Conservation (phyloP, 2,113 vertebrate species). For the Sinosuthora webbiana region DNA sequence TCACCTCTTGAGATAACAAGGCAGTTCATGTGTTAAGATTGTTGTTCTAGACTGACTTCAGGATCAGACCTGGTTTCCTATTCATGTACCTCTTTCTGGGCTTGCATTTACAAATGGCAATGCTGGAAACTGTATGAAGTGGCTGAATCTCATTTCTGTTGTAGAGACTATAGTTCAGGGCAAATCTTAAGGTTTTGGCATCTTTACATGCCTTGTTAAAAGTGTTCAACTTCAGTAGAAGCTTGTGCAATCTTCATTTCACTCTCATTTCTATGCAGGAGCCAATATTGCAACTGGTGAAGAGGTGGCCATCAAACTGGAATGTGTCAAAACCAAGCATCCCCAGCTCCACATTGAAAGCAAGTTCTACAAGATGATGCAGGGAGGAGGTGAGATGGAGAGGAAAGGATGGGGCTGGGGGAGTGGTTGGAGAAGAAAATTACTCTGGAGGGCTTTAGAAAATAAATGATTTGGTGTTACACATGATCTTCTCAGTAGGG, state of each 20-base stretch:
- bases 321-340: conserved; percentile 98
- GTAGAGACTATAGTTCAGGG: neutral
- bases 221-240: neutral
- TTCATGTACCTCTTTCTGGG: neutral
- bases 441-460: neutral
- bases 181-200: neutral
- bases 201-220: neutral
- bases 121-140: neutral
- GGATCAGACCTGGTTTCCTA: neutral
- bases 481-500: neutral
- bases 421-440: neutral
- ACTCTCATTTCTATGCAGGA: conserved; percentile 73
- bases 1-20: neutral
- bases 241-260: neutral
- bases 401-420: neutral
- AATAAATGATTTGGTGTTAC: neutral
- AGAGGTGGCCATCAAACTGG: conserved; percentile 96
- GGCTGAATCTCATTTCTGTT: neutral
- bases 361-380: conserved; percentile 99
- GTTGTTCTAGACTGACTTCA: neutral
- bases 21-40: neutral
- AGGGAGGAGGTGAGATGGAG: conserved; percentile 88
- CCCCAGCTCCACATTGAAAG: conserved; percentile 97
- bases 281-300: conserved; percentile 96
- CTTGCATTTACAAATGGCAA: neutral